phyloP scores from a whole-genome alignment of 2,888 invertebrate genomes.

The Tanypteryx hageni region DNA sequence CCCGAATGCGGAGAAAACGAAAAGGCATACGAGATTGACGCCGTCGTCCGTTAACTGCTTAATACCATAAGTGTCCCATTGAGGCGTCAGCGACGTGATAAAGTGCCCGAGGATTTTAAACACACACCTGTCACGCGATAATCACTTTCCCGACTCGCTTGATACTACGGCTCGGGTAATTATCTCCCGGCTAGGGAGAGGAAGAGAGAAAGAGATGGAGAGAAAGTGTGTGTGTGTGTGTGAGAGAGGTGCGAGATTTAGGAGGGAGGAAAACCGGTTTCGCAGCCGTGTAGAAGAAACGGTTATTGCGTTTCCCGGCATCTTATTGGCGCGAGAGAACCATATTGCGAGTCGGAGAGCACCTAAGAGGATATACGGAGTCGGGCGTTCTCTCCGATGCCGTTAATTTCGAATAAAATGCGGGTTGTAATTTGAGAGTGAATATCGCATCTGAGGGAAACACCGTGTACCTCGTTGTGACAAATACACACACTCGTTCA shows the following conservation, averaged over 20 bases:
- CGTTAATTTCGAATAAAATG: neutral
- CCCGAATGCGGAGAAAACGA: neutral
- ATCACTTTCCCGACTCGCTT: neutral
- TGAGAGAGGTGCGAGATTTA: neutral
- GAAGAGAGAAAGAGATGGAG: neutral
- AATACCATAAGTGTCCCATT: neutral
- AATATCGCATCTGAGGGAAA: neutral
- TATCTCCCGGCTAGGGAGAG: neutral
- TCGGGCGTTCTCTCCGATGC: neutral
- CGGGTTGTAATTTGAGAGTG: neutral
- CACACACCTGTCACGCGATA: neutral
- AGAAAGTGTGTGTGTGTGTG: too few relatives aligned
- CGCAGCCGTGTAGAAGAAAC: neutral
- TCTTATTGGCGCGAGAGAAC: neutral
- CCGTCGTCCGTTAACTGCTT: neutral
- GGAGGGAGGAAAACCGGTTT: conserved; percentile 4
- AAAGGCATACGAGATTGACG: neutral
- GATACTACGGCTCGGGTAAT: neutral
- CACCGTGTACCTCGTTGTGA: too few relatives aligned
- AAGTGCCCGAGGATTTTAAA: neutral
- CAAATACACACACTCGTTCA: too few relatives aligned
- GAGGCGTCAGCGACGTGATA: neutral
- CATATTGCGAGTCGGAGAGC: neutral
- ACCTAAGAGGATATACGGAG: neutral
- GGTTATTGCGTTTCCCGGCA: neutral